Evolutionary conservation across 1,140 invertebrate species (phyloP), one percentile per base, ranked within the genome.

Genomic region (Spodoptera litura): DNA sequence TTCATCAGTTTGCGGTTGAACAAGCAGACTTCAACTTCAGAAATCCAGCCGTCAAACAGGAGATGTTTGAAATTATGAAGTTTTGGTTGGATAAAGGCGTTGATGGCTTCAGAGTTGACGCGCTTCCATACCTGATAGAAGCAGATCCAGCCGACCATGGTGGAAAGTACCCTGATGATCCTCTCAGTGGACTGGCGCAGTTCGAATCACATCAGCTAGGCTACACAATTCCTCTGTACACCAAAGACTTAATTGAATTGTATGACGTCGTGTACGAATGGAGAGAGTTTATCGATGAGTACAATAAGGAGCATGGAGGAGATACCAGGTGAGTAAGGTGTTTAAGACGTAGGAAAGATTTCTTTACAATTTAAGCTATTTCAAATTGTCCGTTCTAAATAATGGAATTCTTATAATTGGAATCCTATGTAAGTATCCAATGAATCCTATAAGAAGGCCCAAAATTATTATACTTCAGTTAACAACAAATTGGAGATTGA

Each of bases 1-100:
- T 96, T 0, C 97, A 97, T 83, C 96, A 97, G 82, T 97, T 97
- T 83, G 93, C 95, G 0, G 78, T 89, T 0, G 94, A 95, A 20
- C 96, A 97, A 81, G 96, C 96, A 0, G 97, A 97, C 87, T 95
- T 98, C 10, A 97, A 98, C 88, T 96, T 96, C 70, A 92, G 95
- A 3, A 96, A 96, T 87, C 88, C 89, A 0, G 85, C 81, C 0
- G 92, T 97, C 2, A 89, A 93, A 3, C 74, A 95, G 0, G 96
- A 96, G 83, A 96, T 96, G 95, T 91, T 95, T 25, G 91, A 95
- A 35, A 95, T 95, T 4, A 90, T 96, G 79, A 86, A 78, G 3
- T 96, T 96, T 87, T 98, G 97, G 97, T 79, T 85, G 97, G n/a
- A n/a, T n/a, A n/a, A n/a, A n/a, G n/a, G n/a, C n/a, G n/a, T n/a